phyloP scores from a whole-genome alignment of 2,797 vertebrate genomes.

The Phaenicophaeus curvirostris region DNA sequence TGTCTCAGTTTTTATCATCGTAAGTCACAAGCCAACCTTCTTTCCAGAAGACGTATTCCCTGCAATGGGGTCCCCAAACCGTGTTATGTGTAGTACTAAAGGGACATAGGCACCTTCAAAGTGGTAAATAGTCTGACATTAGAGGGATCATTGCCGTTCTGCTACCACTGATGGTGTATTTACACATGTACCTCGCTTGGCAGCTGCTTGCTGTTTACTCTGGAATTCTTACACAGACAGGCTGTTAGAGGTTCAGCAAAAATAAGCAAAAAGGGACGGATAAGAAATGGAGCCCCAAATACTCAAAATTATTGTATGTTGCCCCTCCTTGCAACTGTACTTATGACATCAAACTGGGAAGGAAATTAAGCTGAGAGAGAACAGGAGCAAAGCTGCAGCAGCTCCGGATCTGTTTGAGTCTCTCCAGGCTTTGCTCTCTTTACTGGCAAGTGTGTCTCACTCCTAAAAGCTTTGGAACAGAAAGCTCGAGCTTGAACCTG shows the following conservation, averaged over 20 bases:
- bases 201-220: background rate
- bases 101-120: background rate
- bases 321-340: background rate
- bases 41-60: background rate
- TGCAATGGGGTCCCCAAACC: background rate
- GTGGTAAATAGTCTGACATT: background rate
- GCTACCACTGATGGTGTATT: background rate
- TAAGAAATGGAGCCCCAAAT: background rate
- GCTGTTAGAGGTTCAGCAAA: background rate
- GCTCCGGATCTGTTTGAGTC: background rate
- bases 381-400: background rate
- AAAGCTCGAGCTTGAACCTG: background rate
- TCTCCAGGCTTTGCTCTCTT: background rate
- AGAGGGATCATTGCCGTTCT: background rate
- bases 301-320: background rate
- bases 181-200: background rate
- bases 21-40: background rate
- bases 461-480: background rate
- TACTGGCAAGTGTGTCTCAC: background rate
- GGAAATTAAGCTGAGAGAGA: background rate
- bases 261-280: background rate
- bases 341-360: background rate
- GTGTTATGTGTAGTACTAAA: background rate
- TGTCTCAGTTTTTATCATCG: background rate
- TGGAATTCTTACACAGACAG: background rate